A percentile compares a stretch with the other conserved stretches of the same genome.
Evolutionary conservation across 2,888 invertebrate species (phyloP).

Genomic region (Oscheius onirici): DNA sequence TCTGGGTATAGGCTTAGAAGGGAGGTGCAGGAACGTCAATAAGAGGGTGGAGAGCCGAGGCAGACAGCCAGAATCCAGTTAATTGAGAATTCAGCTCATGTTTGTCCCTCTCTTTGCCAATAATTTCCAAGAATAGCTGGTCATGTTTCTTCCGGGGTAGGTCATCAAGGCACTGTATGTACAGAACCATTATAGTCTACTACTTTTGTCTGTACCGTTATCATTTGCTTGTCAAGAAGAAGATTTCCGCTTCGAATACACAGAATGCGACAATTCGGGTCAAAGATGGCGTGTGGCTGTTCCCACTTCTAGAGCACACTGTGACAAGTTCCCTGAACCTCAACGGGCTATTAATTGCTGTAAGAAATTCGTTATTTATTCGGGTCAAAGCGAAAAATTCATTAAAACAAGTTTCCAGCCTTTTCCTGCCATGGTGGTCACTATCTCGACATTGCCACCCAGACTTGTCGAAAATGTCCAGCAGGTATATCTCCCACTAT

Average conservation of each 20-base stretch:
- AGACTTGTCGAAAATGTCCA: conserved; percentile 75
- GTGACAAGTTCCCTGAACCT: conserved; percentile 73
- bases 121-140: not conserved
- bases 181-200: not conserved
- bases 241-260: conserved; percentile 40
- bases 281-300: conserved; percentile 76
- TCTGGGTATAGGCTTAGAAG: not conserved
- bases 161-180: not conserved
- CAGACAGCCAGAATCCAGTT: conserved; percentile 25
- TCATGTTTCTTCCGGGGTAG: conserved; percentile 13
- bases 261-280: conserved; percentile 44
- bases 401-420: conserved; percentile 62
- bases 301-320: conserved; percentile 71
- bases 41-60: conserved; percentile 4
- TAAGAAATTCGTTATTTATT: conserved; percentile 68
- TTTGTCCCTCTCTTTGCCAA: not conserved
- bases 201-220: no score
- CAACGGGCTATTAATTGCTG: conserved; percentile 75
- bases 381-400: not conserved
- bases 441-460: conserved; percentile 75
- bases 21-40: conserved; percentile 15
- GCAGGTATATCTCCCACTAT: conserved; percentile 51
- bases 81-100: conserved; percentile 31
- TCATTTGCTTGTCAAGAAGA: not conserved
- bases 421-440: conserved; percentile 76